phyloP scores from a whole-genome alignment of 1,140 invertebrate genomes.

The Ladona fulva region DNA sequence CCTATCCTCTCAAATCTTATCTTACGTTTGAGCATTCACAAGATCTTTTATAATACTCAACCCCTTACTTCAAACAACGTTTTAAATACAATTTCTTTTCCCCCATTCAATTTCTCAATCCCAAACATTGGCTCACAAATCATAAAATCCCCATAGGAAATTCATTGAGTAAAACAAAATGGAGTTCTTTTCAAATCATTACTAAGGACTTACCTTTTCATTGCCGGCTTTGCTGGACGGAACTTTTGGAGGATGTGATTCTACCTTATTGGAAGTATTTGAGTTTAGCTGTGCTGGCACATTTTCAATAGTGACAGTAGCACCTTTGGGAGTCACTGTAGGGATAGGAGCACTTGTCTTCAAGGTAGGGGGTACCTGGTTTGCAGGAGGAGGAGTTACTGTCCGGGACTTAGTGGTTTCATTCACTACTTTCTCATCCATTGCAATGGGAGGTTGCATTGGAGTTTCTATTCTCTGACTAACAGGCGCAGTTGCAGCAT shows the following conservation, averaged over 20 bases:
- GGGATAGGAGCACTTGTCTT: too few species aligned
- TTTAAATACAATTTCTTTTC: too few species aligned
- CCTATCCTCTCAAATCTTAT: too few species aligned
- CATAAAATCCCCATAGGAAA: too few species aligned
- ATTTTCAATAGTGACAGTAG: background rate
- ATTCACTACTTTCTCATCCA: background rate
- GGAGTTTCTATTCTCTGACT: slow-evolving; percentile 15
- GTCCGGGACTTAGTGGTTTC: background rate
- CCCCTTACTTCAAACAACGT: too few species aligned
- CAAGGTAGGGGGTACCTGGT: background rate
- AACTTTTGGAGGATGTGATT: background rate
- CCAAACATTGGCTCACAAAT: too few species aligned
- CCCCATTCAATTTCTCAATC: too few species aligned
- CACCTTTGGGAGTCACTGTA: background rate
- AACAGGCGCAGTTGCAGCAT: slow-evolving; percentile 19
- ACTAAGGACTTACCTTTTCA: background rate
- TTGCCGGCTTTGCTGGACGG: background rate
- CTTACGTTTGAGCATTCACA: too few species aligned
- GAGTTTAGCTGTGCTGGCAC: background rate
- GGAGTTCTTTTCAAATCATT: too few species aligned
- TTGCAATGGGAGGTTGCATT: background rate
- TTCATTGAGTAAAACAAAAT: too few species aligned
- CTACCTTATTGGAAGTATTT: background rate
- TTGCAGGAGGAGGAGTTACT: background rate
- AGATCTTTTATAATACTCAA: too few species aligned